phyloP scores from a whole-genome alignment of 2,888 invertebrate genomes.

The Agrotis clavis region DNA sequence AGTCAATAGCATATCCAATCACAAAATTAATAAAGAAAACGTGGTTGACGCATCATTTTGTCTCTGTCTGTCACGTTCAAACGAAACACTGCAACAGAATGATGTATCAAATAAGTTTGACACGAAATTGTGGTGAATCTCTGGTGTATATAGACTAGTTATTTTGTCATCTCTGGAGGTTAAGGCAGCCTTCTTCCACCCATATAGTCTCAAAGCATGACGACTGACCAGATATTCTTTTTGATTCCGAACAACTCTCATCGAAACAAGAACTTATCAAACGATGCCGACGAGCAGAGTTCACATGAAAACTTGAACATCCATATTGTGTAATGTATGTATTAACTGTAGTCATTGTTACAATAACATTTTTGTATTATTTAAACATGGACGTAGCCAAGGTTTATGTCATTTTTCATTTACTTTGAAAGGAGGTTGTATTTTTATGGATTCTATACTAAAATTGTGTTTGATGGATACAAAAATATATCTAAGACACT shows the following conservation, averaged over 20 bases:
- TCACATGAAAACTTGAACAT: constrained; percentile 39
- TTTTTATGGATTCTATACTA: no score
- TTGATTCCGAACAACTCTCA: constrained; percentile 57
- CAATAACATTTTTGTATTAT: constrained; percentile 13
- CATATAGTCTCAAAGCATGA: constrained; percentile 25
- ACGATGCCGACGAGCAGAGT: constrained; percentile 50
- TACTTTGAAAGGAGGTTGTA: no score
- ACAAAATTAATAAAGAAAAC: not conserved
- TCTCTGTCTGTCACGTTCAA: not conserved
- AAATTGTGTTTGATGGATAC: not conserved
- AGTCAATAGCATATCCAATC: no score
- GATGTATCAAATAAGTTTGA: not conserved
- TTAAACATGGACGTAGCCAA: constrained; percentile 40
- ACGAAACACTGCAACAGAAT: not conserved
- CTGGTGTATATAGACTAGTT: no score
- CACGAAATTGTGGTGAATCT: no score
- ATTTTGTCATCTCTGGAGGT: not conserved
- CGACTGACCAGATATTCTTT: constrained; percentile 49
- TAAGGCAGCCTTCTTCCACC: not conserved
- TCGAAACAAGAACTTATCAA: constrained; percentile 58
- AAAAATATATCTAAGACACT: not conserved
- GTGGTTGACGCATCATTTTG: not conserved
- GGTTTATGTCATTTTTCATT: not conserved
- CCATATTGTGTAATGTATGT: constrained; percentile 46
- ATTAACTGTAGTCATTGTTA: constrained; percentile 38